Evolutionary conservation across 2,888 invertebrate genomes (phyloP), one percentile per base, ranked within the genome.

Genomic region (Cryptophagus acutangulus): DNA sequence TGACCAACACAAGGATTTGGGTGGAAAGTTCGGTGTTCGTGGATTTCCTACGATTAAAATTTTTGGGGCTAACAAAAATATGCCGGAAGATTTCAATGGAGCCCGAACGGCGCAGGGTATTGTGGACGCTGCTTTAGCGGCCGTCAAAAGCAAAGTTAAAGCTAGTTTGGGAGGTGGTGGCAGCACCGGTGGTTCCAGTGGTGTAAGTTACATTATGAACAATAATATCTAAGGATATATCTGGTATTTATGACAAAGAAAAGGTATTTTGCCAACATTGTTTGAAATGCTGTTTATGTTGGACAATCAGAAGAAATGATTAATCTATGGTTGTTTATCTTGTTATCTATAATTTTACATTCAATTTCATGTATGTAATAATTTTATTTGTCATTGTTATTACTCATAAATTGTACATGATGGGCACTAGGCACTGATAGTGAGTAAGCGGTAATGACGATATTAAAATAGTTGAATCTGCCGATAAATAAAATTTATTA

Each of bases 41-140:
- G 95, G 97, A 35, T 99, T 95, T 68, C 99, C 99, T 2, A 93
- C 96, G 0, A 84, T 99, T 47, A 99, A 97, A 70, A 82, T 99
- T 31, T 96, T 99, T 68, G 87, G 85, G 0, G 74, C 76, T 0
- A 82, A 89, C 66, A 94, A 94, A 69, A 77, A 77, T 36, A 82
- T 80, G 45, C 91, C 94, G 3, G 80, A 79, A 24, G 89, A 92
- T 47, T 96, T 81, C 69, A 82, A 84, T 61, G 93, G 93, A 0
- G 79, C 79, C 34, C 78, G 97, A 60, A 87, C 85, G 3, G 94
- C 95, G 0, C 81, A 86, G 48, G 88, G 79, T 9, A 77, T 99
- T 55, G 83, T 89, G 14, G 92, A 95, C 56, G 84, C 83, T 36
- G 91, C 81, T 1, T 60, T 97, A n/a, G 81, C 79, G 45, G 86